Base-by-base conservation (phyloP, 2,797 vertebrate genomes). In the Enteromius viviparus region DNA sequence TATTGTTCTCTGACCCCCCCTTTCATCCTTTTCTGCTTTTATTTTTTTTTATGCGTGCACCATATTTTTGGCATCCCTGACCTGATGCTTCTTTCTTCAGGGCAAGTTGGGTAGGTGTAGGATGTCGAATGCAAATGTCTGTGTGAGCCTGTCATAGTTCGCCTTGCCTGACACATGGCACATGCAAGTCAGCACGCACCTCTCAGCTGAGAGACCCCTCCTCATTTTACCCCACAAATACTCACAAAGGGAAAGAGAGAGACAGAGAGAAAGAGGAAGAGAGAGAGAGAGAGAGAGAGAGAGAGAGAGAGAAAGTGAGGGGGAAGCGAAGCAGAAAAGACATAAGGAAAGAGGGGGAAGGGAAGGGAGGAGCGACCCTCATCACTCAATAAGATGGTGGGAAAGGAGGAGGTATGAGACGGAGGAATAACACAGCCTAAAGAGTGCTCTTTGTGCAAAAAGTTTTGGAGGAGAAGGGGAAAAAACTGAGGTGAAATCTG, bases 101-200 rank as follows among this genome's bases (percentile, higher is more conserved):
- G 58, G 37, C 26, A 47, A 15, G 19, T 23, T 4, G 14, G 53
- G n/a, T 21, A 42, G 53, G 47, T 68, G 17, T 19, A 71, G 26
- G 49, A 51, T 37, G 34, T 72, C 15, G 29, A 80, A 45, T 40
- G 42, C 34, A 58, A 84, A 89, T 91, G 88, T 93, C 89, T 89
- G 71, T 82, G 88, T 89, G 89, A 91, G 92, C 90, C 78, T 85
- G 76, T 90, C 69, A 90, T 89, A 90, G 90, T 92, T 71, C 85
- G 89, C 91, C 80, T 78, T 69, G 65, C 76, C 89, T 89, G 88
- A 88, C 94, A 94, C 90, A 88, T 45, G 89, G 93, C 94, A 95
- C 94, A 93, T 95, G 94, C 93, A 92, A 93, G 93, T 92, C 91
- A 91, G 91, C 94, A 94, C 90, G 91, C 93, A 93, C 58, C 80